A percentile compares a stretch with the other conserved stretches of the same genome.
Conservation (phyloP, 1,140 invertebrate species). For the Bemisia tabaci region DNA sequence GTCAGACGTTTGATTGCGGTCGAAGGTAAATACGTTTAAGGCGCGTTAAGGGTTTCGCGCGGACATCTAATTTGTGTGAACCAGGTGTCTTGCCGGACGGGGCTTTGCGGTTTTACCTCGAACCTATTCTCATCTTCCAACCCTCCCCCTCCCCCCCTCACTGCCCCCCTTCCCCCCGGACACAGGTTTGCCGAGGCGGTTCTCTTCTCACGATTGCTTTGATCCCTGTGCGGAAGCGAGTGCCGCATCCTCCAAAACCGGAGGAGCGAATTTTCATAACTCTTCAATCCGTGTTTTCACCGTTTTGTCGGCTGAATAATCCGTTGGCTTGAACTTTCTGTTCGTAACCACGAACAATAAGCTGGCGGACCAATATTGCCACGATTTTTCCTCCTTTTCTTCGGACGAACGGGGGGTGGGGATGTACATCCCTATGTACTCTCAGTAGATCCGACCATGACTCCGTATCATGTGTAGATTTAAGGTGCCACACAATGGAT, state of each 20-base stretch:
- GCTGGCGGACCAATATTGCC: too few species aligned
- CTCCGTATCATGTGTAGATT: too few species aligned
- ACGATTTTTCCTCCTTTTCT: too few species aligned
- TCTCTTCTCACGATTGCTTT: neutral
- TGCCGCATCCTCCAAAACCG: too few species aligned
- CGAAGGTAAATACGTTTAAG: neutral
- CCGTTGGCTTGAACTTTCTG: too few species aligned
- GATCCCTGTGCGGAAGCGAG: neutral
- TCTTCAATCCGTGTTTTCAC: neutral
- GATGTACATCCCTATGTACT: too few species aligned
- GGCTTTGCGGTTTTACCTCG: neutral
- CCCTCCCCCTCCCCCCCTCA: neutral
- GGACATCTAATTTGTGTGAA: neutral
- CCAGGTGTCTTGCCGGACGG: neutral
- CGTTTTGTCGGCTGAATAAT: too few species aligned
- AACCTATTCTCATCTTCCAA: neutral
- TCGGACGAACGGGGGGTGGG: too few species aligned
- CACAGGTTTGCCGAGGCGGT: neutral
- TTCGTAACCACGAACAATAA: too few species aligned
- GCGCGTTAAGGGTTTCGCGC: neutral
- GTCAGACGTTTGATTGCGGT: too few species aligned
- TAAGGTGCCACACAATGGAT: too few species aligned
- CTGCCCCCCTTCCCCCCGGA: neutral
- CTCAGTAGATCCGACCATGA: too few species aligned
- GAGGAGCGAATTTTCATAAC: neutral